phyloP scores from a whole-genome alignment of 2,797 vertebrate species.

The Acanthornis magna region DNA sequence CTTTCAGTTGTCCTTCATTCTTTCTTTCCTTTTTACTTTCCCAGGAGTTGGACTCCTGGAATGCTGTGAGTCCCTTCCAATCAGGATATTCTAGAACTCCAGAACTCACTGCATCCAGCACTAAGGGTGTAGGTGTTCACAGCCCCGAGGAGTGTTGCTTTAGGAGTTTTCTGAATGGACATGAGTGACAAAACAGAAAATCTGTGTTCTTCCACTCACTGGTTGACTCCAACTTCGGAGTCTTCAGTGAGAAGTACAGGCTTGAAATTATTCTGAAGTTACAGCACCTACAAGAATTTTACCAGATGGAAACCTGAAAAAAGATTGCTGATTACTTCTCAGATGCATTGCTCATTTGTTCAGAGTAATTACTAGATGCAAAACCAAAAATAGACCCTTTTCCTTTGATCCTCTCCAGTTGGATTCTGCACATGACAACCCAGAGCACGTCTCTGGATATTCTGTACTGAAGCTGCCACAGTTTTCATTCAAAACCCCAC shows the following conservation, averaged over 20 bases:
- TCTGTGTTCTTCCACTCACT: slow-evolving; percentile 14
- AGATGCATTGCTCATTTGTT: slow-evolving; percentile 65
- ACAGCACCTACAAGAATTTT: slow-evolving; percentile 44
- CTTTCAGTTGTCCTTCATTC: background rate
- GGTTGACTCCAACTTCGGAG: slow-evolving; percentile 38
- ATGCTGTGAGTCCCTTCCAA: background rate
- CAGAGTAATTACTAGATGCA: slow-evolving; percentile 37
- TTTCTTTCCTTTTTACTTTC: background rate
- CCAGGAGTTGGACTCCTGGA: background rate
- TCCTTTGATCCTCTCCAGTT: background rate
- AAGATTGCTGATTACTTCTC: slow-evolving; percentile 43
- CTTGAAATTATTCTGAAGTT: slow-evolving; percentile 54
- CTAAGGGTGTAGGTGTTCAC: slow-evolving; percentile 32
- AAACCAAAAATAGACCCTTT: slow-evolving; percentile 49
- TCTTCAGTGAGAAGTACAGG: slow-evolving; percentile 12
- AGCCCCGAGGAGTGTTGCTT: slow-evolving; percentile 11
- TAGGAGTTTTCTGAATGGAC: slow-evolving; percentile 44
- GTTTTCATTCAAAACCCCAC: slow-evolving; percentile 53
- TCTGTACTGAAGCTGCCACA: slow-evolving; percentile 7
- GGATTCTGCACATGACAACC: background rate
- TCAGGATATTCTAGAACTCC: background rate
- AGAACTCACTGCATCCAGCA: background rate
- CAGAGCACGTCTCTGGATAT: background rate
- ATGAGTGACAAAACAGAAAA: slow-evolving; percentile 8
- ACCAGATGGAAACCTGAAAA: slow-evolving; percentile 60